Evolutionary conservation across 2,797 vertebrate species (phyloP).

Genomic region (Uromys caudimaculatus): DNA sequence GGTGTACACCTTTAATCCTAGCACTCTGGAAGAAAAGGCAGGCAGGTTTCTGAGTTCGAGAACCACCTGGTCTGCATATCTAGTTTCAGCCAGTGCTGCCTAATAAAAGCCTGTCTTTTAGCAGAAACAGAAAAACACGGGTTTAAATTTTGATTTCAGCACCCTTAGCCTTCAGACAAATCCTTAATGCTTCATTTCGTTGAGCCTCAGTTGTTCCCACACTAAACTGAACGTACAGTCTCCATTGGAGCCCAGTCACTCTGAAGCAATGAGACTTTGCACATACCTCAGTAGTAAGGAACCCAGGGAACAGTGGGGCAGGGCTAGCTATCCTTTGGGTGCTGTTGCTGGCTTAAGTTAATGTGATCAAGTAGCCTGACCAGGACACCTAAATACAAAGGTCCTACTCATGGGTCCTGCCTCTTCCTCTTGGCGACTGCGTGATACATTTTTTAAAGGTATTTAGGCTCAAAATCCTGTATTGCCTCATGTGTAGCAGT

Average conservation of each 20-base stretch:
- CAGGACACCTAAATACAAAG: not conserved
- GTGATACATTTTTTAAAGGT: not conserved
- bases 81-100: not conserved
- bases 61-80: not conserved
- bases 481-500: slow-evolving; percentile 9
- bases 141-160: not conserved
- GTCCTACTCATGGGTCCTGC: not conserved
- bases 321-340: not conserved
- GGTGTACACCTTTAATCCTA: not conserved
- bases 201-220: not conserved
- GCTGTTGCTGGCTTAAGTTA: not conserved
- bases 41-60: not conserved
- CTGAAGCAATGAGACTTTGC: not conserved
- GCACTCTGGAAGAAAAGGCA: not conserved
- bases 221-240: not conserved
- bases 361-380: not conserved
- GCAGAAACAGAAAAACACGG: not conserved
- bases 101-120: not conserved
- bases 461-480: not conserved
- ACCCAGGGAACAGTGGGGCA: not conserved
- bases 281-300: not conserved
- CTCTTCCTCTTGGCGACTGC: not conserved
- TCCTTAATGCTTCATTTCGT: not conserved
- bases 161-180: not conserved
- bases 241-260: not conserved